Conservation (phyloP, 2,888 invertebrate species). For the Drymonia ruficornis region DNA sequence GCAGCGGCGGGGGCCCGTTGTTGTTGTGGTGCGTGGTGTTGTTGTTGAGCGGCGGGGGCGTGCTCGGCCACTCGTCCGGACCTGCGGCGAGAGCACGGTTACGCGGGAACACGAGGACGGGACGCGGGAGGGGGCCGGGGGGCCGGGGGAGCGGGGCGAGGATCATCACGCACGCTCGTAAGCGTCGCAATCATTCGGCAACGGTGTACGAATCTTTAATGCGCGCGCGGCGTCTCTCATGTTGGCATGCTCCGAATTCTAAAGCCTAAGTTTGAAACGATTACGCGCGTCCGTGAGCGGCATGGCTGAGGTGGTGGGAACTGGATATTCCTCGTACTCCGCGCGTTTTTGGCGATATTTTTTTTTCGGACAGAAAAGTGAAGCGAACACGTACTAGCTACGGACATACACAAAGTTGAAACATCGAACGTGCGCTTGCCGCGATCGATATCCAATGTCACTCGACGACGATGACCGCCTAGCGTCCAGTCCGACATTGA, state of each 20-base stretch:
- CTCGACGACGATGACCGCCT: constrained; percentile 32
- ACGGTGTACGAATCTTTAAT: constrained; percentile 57
- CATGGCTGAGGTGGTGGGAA: constrained; percentile 65
- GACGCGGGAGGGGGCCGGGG: constrained; percentile 80
- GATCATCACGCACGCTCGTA: constrained; percentile 56
- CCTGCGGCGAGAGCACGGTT: constrained; percentile 81
- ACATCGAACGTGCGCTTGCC: constrained; percentile 43
- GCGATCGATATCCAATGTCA: constrained; percentile 60
- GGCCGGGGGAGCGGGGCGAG: constrained; percentile 49
- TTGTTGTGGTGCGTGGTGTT: constrained; percentile 83
- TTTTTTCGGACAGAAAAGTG: constrained; percentile 53
- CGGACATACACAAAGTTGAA: constrained; percentile 59
- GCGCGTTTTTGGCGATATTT: constrained; percentile 47
- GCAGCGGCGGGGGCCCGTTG: constrained; percentile 78
- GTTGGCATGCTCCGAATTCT: constrained; percentile 60
- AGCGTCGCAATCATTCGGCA: constrained; percentile 58
- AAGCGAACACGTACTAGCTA: constrained; percentile 78
- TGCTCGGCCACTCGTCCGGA: constrained; percentile 80
- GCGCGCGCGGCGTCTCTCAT: constrained; percentile 63
- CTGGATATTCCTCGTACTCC: constrained; percentile 69
- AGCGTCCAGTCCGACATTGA: constrained; percentile 20
- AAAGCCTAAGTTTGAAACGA: constrained; percentile 58
- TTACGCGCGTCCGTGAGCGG: constrained; percentile 76
- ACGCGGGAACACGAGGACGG: constrained; percentile 91
- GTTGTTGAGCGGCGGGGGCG: constrained; percentile 82